Conservation (phyloP, 2,888 invertebrate species). For the Pristionchus exspectatus region DNA sequence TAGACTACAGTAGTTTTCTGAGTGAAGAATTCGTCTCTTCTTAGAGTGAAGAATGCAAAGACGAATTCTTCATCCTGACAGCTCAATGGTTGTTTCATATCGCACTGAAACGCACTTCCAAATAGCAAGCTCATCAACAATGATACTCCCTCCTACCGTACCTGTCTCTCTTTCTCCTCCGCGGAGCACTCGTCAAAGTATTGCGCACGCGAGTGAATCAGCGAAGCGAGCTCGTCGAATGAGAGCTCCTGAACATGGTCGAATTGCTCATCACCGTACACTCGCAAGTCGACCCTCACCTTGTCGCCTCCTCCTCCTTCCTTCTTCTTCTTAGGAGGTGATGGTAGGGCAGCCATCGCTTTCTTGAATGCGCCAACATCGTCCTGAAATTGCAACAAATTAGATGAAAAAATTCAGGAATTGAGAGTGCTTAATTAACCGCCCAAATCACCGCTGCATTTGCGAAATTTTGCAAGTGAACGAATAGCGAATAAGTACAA, state of each 20-base stretch:
- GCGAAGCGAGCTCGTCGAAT: slow-evolving; percentile 55
- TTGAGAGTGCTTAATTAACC: too few relatives aligned
- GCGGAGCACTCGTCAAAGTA: slow-evolving; percentile 53
- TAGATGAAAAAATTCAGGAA: too few relatives aligned
- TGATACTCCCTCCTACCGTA: neutral
- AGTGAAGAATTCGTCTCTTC: too few relatives aligned
- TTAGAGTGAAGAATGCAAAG: too few relatives aligned
- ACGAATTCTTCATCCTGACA: neutral
- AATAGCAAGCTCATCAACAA: neutral
- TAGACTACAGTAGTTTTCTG: neutral
- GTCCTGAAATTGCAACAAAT: neutral
- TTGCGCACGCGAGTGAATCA: slow-evolving; percentile 57
- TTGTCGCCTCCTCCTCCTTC: slow-evolving; percentile 14
- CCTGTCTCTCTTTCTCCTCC: slow-evolving; percentile 27
- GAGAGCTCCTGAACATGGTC: neutral
- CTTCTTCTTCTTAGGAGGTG: neutral
- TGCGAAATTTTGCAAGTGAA: too few relatives aligned
- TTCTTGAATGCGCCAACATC: neutral
- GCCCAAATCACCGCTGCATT: too few relatives aligned
- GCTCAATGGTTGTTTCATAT: too few relatives aligned
- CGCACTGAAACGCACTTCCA: too few relatives aligned
- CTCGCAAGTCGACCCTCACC: neutral
- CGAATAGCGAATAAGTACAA: too few relatives aligned
- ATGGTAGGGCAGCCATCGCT: neutral
- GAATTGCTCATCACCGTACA: neutral